Evolutionary conservation across 2,888 invertebrate species (phyloP).

Genomic region (Hirtodrosophila cameraria): DNA sequence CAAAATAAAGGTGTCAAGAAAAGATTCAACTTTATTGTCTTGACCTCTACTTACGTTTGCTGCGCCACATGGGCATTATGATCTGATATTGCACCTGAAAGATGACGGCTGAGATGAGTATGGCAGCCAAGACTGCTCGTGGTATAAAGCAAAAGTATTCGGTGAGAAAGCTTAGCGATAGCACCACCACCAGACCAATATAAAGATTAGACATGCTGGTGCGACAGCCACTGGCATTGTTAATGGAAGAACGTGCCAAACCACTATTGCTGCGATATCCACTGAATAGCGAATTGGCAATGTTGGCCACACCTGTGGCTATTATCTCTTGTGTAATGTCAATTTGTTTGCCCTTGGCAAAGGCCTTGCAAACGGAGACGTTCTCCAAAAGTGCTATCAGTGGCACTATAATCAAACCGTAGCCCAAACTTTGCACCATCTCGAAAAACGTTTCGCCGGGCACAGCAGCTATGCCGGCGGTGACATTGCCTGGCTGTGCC

Average conservation of each 20-base stretch:
- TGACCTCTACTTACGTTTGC: conserved; percentile 89
- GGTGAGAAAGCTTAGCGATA: conserved; percentile 93
- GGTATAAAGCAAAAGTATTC: conserved; percentile 95
- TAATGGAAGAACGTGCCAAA: conserved; percentile 92
- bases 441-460: conserved; percentile 85
- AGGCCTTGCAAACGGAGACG: conserved; percentile 88
- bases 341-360: conserved; percentile 90
- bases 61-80: conserved; percentile 93
- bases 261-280: conserved; percentile 93
- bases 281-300: conserved; percentile 92
- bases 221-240: conserved; percentile 93
- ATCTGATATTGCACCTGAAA: conserved; percentile 95
- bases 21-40: accelerated
- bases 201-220: conserved; percentile 93
- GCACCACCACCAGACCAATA: conserved; percentile 91
- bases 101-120: conserved; percentile 95
- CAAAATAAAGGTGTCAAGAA: background rate
- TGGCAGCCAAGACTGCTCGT: conserved; percentile 92
- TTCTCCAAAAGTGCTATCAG: conserved; percentile 94
- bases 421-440: conserved; percentile 91
- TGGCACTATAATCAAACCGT: conserved; percentile 93
- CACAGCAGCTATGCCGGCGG: conserved; percentile 63
- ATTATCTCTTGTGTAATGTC: conserved; percentile 96
- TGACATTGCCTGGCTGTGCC: conserved; percentile 71
- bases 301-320: conserved; percentile 90